Conservation (phyloP, 2,797 vertebrate genomes). For the Anguilla anguilla region DNA sequence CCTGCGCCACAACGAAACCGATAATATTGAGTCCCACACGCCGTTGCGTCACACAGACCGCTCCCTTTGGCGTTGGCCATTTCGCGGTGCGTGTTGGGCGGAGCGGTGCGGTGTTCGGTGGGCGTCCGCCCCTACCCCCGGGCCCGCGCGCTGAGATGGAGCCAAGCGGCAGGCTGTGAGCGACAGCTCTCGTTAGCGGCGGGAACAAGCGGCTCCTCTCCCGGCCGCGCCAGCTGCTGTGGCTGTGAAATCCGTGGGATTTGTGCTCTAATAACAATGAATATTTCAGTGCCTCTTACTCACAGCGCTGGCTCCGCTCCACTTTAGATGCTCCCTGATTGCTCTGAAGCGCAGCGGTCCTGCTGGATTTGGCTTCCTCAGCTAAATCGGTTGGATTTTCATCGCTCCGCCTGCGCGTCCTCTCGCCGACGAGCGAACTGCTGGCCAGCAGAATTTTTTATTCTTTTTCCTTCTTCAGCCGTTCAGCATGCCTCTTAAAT, state of each 20-base stretch:
- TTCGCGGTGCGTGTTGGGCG: not conserved
- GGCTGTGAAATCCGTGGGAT: slow-evolving; percentile 10
- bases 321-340: not conserved
- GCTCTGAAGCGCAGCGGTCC: not conserved
- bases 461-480: not conserved
- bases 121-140: not conserved
- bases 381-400: not conserved
- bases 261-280: slow-evolving; percentile 8
- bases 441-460: not conserved
- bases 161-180: not conserved
- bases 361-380: not conserved
- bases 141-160: not conserved
- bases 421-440: not conserved
- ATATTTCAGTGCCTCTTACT: slow-evolving; percentile 6
- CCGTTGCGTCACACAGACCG: too few relatives aligned
- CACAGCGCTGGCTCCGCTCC: not conserved
- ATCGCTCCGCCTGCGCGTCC: not conserved
- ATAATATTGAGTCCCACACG: too few relatives aligned
- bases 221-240: slow-evolving; percentile 17
- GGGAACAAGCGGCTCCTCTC: not conserved
- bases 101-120: not conserved
- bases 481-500: not conserved
- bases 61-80: too few relatives aligned
- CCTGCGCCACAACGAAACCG: too few relatives aligned
- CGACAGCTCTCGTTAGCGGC: not conserved